A percentile compares a stretch with the other conserved stretches of the same genome.
phyloP scores from a whole-genome alignment of 1,140 invertebrate species.

The Druon quercuslanigerum region DNA sequence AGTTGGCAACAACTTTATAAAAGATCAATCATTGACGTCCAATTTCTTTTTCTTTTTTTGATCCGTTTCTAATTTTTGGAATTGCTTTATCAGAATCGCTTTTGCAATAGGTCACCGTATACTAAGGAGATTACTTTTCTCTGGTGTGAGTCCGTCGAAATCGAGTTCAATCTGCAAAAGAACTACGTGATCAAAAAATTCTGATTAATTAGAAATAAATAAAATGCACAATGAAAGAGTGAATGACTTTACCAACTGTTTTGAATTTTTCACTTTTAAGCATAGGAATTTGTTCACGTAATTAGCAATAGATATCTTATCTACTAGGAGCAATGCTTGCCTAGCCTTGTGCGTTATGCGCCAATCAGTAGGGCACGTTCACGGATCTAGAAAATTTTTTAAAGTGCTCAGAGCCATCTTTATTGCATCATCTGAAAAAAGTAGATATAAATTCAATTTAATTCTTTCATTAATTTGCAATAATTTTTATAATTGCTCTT shows the following conservation, averaged over 20 bases:
- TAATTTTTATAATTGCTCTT: too few relatives aligned
- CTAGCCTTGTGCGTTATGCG: background rate
- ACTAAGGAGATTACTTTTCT: background rate
- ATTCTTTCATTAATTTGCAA: too few relatives aligned
- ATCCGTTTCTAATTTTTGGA: background rate
- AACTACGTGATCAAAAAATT: background rate
- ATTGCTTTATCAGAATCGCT: background rate
- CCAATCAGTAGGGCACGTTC: background rate
- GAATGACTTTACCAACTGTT: background rate
- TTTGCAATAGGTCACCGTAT: background rate
- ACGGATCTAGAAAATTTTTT: background rate
- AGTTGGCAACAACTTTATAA: background rate
- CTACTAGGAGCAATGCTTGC: background rate
- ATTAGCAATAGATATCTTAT: background rate
- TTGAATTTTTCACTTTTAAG: background rate
- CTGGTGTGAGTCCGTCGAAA: background rate
- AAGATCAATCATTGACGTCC: background rate
- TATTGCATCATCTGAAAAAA: too few relatives aligned
- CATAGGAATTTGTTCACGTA: slow-evolving; percentile 3
- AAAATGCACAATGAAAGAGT: background rate
- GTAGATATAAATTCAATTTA: too few relatives aligned
- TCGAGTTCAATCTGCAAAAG: background rate
- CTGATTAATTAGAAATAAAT: background rate
- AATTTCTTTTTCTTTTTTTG: slow-evolving; percentile 6
- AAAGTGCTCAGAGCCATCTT: background rate